Evolutionary conservation across 2,888 invertebrate genomes (phyloP).

Genomic region (Allacma fusca): DNA sequence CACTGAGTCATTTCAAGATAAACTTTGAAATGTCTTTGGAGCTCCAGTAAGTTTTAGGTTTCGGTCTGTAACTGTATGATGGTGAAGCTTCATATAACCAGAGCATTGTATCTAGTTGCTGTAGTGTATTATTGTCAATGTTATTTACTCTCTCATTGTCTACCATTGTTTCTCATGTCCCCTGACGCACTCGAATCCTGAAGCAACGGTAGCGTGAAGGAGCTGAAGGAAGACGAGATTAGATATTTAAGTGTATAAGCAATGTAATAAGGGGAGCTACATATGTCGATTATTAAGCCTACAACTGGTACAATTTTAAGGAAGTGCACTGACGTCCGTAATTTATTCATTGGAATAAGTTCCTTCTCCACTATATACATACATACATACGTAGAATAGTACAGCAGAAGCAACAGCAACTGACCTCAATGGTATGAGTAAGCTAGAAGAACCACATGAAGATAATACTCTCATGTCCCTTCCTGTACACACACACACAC

Average conservation of each 20-base stretch:
- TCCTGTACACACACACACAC: neutral
- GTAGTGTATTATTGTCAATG: neutral
- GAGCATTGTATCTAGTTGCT: neutral
- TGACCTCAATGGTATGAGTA: conserved; percentile 10
- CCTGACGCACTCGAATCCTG: neutral
- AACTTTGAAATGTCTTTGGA: neutral
- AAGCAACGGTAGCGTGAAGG: neutral
- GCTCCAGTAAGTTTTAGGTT: neutral
- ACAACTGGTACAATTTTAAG: too few relatives aligned
- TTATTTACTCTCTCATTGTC: neutral
- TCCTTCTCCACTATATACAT: too few relatives aligned
- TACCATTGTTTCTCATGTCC: neutral
- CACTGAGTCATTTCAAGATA: conserved; percentile 16
- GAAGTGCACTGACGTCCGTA: conserved; percentile 11
- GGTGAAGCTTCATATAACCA: neutral
- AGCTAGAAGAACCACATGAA: neutral
- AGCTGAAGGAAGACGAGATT: conserved; percentile 3
- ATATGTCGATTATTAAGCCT: too few relatives aligned
- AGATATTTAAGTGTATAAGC: neutral
- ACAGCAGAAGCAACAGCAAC: neutral
- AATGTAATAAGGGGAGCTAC: neutral
- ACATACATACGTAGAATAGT: too few relatives aligned
- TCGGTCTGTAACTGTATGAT: too few relatives aligned
- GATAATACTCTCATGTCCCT: neutral
- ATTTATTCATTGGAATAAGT: neutral